These are phyloP conservation scores for Arnoldichthys spilopterus DNA, from an alignment of 2,797 vertebrate genomes.

Conservation along the genomic window DNA sequence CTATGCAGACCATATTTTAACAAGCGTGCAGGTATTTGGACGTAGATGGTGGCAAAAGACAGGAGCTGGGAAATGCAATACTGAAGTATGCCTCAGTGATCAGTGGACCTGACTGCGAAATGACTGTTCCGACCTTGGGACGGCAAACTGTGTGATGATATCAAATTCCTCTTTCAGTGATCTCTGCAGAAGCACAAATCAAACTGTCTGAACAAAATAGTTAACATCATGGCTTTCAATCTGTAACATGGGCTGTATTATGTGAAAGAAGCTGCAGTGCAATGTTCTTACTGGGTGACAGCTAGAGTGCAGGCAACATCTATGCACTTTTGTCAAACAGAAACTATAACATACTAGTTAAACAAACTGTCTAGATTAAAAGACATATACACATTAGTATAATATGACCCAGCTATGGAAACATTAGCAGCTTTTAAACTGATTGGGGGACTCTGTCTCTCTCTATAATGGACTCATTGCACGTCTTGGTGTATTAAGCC, in stretches of 20 bases:
- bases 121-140: conserved; percentile 24
- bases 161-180: conserved; percentile 41
- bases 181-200: conserved; percentile 46
- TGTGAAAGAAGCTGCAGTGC: not conserved
- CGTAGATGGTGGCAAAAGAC: conserved; percentile 14
- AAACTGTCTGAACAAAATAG: conserved; percentile 30
- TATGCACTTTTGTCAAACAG: not conserved
- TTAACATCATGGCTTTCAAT: conserved; percentile 24
- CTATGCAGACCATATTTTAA: conserved; percentile 32
- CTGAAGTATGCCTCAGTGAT: conserved; percentile 16
- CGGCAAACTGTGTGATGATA: conserved; percentile 29
- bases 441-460: not conserved
- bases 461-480: not conserved
- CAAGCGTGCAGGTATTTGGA: conserved; percentile 16
- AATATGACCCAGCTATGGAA: not conserved
- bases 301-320: conserved; percentile 17
- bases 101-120: conserved; percentile 8
- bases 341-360: not conserved
- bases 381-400: not conserved
- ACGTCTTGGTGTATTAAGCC: not conserved
- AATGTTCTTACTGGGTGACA: not conserved
- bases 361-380: not conserved
- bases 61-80: conserved; percentile 21
- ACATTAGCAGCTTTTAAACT: not conserved
- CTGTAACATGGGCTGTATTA: not conserved